Percentiles rank a stretch among this genome's conserved stretches.
Evolutionary conservation across 2,888 invertebrate species (phyloP).

Genomic region (Andrena camellia): DNA sequence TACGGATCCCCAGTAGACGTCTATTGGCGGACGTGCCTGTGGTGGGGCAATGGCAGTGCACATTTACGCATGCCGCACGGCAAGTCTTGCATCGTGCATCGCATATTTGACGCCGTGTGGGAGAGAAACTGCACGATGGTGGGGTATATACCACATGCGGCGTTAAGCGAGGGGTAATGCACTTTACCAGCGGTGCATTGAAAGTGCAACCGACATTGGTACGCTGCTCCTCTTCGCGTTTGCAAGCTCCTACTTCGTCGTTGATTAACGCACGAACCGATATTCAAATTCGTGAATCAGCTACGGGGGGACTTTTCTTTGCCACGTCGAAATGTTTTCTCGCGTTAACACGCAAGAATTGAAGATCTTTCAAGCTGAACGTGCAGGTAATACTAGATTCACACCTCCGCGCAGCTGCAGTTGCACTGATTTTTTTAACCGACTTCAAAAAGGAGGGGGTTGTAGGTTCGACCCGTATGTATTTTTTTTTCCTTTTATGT

Average conservation of each 20-base stretch:
- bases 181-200: slow-evolving; percentile 56
- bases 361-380: background rate
- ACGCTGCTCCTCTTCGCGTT: slow-evolving; percentile 65
- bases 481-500: too few species aligned
- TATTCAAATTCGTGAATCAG: background rate
- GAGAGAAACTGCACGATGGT: slow-evolving; percentile 60
- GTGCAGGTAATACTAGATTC: background rate
- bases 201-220: slow-evolving; percentile 74
- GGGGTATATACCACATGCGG: slow-evolving; percentile 54
- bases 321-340: too few species aligned
- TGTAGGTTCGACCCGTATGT: too few species aligned
- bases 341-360: too few species aligned
- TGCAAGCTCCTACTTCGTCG: background rate
- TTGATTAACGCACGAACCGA: background rate
- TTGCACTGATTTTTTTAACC: too few species aligned
- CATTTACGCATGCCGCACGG: slow-evolving; percentile 66
- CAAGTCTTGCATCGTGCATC: slow-evolving; percentile 61
- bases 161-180: slow-evolving; percentile 58
- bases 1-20: slow-evolving; percentile 34
- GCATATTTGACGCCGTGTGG: slow-evolving; percentile 61
- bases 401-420: too few species aligned
- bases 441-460: too few species aligned
- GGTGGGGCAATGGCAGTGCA: slow-evolving; percentile 66
- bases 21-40: slow-evolving; percentile 61
- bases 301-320: background rate